Evolutionary conservation across 2,113 vertebrate species (phyloP).

Genomic region (Amia ocellicauda): DNA sequence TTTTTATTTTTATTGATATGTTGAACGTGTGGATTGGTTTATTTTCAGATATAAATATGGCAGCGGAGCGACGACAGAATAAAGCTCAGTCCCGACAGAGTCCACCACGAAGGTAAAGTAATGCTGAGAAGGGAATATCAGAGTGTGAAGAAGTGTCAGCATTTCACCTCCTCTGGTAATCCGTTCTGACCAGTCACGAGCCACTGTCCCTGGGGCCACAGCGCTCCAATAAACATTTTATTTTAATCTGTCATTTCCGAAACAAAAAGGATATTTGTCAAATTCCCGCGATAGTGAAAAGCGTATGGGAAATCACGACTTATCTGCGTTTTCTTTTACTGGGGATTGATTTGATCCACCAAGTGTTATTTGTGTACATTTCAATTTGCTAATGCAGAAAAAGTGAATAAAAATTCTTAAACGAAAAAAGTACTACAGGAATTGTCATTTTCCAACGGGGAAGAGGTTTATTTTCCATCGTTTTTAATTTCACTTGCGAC

Average conservation of each 20-base stretch:
- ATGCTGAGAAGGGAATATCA: conserved; percentile 65
- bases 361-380: no score
- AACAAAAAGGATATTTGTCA: no score
- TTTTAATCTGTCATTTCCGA: conserved; percentile 3
- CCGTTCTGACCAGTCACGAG: conserved; percentile 19
- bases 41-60: conserved; percentile 99
- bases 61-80: conserved; percentile 97
- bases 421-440: no score
- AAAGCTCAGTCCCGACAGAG: conserved; percentile 95
- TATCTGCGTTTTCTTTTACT: no score
- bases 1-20: conserved; percentile 53
- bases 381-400: no score
- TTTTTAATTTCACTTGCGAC: no score
- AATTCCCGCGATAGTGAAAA: background rate
- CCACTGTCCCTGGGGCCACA: conserved; percentile 27
- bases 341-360: no score
- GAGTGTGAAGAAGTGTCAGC: conserved; percentile 52
- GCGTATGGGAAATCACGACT: no score
- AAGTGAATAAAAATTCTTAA: no score
- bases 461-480: no score
- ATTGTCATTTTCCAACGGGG: no score
- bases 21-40: conserved; percentile 99
- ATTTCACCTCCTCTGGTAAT: conserved; percentile 41
- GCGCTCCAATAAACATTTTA: conserved; percentile 4
- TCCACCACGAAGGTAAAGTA: conserved; percentile 98